Conservation (phyloP, 1,140 invertebrate species). For the Sycobia sp. region DNA sequence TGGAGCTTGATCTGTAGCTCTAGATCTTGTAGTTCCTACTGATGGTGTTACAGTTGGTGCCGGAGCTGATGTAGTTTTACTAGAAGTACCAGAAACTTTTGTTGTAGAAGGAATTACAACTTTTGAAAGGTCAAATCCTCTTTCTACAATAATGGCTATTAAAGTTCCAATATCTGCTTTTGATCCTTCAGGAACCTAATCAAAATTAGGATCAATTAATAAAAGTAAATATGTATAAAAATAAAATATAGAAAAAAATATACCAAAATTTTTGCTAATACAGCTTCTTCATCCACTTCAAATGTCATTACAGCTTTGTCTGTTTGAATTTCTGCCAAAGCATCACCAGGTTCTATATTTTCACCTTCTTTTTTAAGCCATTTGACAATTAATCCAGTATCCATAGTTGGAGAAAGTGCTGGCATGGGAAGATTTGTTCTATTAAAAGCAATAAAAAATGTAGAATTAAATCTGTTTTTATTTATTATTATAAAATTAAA, state of each 20-base stretch:
- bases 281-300: constrained; percentile 97
- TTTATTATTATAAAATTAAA: neutral
- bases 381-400: constrained; percentile 91
- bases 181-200: constrained; percentile 74
- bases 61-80: constrained; percentile 43
- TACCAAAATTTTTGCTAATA: constrained; percentile 88
- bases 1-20: constrained; percentile 40
- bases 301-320: constrained; percentile 99
- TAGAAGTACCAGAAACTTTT: constrained; percentile 51
- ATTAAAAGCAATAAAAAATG: constrained; percentile 13
- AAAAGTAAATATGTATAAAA: constrained; percentile 22
- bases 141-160: constrained; percentile 86
- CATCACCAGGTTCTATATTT: constrained; percentile 76
- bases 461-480: neutral
- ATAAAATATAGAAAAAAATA: constrained; percentile 13
- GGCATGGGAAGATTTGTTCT: constrained; percentile 70
- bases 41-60: constrained; percentile 43
- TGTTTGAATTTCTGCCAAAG: constrained; percentile 98
- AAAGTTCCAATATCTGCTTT: constrained; percentile 84
- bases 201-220: constrained; percentile 10
- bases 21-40: constrained; percentile 38
- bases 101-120: constrained; percentile 52
- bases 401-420: constrained; percentile 98
- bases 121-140: constrained; percentile 61
- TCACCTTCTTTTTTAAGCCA: constrained; percentile 99